phyloP scores from a whole-genome alignment of 2,888 invertebrate species.

The Luperina nickerlii region DNA sequence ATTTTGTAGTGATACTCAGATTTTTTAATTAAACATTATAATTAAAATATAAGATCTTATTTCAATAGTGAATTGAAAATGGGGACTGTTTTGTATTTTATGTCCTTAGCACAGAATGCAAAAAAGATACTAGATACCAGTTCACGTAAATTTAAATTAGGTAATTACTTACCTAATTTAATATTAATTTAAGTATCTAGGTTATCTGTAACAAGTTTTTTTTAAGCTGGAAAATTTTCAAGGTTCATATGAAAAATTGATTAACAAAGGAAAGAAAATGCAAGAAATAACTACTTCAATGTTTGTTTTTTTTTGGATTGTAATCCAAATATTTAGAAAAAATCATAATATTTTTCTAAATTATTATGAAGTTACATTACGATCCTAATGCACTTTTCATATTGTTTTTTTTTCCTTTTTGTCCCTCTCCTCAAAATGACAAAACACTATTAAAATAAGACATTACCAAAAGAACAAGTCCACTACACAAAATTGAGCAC shows the following conservation, averaged over 20 bases:
- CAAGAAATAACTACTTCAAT: background rate
- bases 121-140: too few relatives aligned
- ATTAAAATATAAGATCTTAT: slow-evolving; percentile 13
- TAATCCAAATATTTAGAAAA: background rate
- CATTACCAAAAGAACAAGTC: slow-evolving; percentile 30
- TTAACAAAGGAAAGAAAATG: too few relatives aligned
- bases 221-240: background rate
- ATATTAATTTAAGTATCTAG: background rate
- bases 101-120: too few relatives aligned
- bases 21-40: background rate
- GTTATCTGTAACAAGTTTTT: background rate
- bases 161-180: background rate
- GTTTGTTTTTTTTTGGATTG: background rate
- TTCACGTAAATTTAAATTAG: background rate
- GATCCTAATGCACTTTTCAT: background rate
- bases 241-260: background rate
- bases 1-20: background rate
- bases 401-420: background rate
- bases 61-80: slow-evolving; percentile 26
- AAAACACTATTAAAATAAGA: slow-evolving; percentile 32
- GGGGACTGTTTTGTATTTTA: background rate
- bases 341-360: background rate
- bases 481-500: slow-evolving; percentile 73
- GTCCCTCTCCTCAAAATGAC: background rate
- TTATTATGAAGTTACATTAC: too few relatives aligned